Conservation (phyloP, 2,888 invertebrate species). For the Amiota communis region DNA sequence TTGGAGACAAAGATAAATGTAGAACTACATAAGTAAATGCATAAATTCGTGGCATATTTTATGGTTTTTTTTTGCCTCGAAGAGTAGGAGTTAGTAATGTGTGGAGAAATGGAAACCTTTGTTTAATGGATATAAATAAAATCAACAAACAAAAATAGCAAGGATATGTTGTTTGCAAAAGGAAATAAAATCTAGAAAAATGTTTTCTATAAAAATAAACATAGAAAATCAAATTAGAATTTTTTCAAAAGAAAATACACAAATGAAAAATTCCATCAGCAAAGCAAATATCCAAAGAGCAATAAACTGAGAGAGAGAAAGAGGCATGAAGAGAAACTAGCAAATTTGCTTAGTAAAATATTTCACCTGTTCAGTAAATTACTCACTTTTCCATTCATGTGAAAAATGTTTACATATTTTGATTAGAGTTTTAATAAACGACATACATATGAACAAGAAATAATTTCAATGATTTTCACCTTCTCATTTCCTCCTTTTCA, state of each 20-base stretch:
- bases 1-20: conserved; percentile 40
- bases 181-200: conserved; percentile 1
- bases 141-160: background rate
- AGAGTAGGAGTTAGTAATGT: background rate
- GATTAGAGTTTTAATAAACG: too few species aligned
- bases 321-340: background rate
- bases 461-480: background rate
- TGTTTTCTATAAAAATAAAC: background rate
- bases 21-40: conserved; percentile 4
- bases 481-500: background rate
- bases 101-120: background rate
- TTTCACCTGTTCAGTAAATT: too few species aligned
- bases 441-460: too few species aligned
- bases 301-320: too few species aligned
- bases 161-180: background rate
- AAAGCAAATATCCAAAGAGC: conserved; percentile 25
- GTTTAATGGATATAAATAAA: conserved; percentile 24
- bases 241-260: conserved; percentile 17
- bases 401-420: too few species aligned
- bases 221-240: conserved; percentile 33
- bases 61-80: background rate
- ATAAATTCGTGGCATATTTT: conserved; percentile 22
- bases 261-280: conserved; percentile 30
- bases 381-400: too few species aligned
- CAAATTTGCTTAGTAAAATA: conserved; percentile 3